Conservation (phyloP, 2,797 vertebrate genomes). For the Poecilia velifera region DNA sequence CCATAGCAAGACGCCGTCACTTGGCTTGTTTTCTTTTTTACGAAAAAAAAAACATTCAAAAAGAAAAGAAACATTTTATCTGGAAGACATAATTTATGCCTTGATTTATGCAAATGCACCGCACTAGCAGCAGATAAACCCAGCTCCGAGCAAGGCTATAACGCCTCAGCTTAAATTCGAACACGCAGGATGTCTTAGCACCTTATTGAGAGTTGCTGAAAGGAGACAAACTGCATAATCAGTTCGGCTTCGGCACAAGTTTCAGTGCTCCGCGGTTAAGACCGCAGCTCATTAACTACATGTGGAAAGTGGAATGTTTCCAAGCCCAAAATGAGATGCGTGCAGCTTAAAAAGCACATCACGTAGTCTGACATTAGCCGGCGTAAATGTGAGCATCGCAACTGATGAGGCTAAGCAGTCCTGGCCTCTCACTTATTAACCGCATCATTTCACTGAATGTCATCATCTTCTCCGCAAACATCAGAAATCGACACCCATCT, state of each 20-base stretch:
- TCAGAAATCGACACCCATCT: constrained; percentile 35
- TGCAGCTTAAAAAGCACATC: constrained; percentile 38
- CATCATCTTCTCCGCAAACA: constrained; percentile 59
- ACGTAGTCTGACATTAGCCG: constrained; percentile 34
- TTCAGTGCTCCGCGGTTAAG: not conserved
- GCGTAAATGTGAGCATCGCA: constrained; percentile 39
- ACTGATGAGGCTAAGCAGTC: constrained; percentile 43
- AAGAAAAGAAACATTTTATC: not conserved
- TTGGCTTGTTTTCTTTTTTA: not conserved
- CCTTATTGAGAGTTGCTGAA: not conserved
- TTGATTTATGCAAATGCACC: not conserved
- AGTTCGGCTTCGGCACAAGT: not conserved
- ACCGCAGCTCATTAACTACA: constrained; percentile 19
- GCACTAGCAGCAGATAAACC: not conserved
- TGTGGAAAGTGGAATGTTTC: constrained; percentile 11
- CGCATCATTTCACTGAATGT: constrained; percentile 64
- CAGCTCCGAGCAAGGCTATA: not conserved
- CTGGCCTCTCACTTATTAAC: constrained; percentile 56
- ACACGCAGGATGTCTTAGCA: not conserved
- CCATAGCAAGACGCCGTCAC: not conserved
- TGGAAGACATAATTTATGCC: not conserved
- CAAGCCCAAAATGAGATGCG: constrained; percentile 25
- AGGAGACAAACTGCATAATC: not conserved
- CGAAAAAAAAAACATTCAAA: not conserved
- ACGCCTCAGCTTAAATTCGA: not conserved